Base-by-base conservation (phyloP, 1,140 invertebrate species). In the Micrasema minimum region DNA sequence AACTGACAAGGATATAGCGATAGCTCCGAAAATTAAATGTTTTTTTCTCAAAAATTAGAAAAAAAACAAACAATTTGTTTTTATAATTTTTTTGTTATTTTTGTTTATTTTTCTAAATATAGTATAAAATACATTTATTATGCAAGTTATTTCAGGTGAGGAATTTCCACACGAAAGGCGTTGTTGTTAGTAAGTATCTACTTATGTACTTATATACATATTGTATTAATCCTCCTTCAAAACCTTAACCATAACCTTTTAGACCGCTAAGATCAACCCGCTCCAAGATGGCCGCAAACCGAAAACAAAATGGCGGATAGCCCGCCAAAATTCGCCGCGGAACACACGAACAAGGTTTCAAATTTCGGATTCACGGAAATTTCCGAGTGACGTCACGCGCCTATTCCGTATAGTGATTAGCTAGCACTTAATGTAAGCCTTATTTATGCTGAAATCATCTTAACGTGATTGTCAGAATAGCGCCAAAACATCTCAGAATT, bases 291-390 rank as follows among this genome's bases (percentile, higher is more conserved):
- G 53, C 53, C 31, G 53, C 53, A 12, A 9, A 12, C 6, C n/a
- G n/a, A 57, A 57, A 35, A 35, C 31, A 57, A 57, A 38, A 57
- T 57, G 53, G 53, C 53, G 53, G 12, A 35, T 14, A n/a, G 53
- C 26, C 31, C 53, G 53, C 53, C 5, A 62, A 62, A 62, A n/a
- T 62, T 62, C 12, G 53, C 53, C 14, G 31, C n/a, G n/a, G n/a
- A n/a, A 35, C 53, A 20, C 57, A 62, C 57, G 57, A 41, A 45
- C 37, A 23, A 5, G 57, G 57, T 62, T 43, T 62, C 57, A 20
- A 62, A 62, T 62, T 62, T 62, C 57, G 38, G 23, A 62, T 62
- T 62, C 57, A 23, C 12, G 22, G 57, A 62, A 62, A 23, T 45
- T 62, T 62, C 14, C 57, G 23, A 18, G 5, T 62, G 57, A 57